These are phyloP conservation scores for Myzus persicae DNA, from an alignment of 1,140 invertebrate genomes.

Conservation along the genomic window DNA sequence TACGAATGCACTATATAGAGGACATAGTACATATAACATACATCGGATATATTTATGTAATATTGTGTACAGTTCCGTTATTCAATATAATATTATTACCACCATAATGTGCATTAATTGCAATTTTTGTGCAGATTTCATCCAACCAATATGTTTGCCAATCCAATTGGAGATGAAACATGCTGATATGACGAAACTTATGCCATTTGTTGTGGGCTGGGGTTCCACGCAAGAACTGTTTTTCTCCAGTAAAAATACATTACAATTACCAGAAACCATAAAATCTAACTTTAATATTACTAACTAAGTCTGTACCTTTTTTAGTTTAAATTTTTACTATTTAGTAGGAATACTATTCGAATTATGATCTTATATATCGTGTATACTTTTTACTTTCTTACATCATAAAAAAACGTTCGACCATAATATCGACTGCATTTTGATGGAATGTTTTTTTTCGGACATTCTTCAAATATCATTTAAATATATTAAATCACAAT, in stretches of 20 bases:
- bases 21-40: too few species aligned
- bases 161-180: slow-evolving; percentile 66
- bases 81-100: too few species aligned
- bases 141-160: slow-evolving; percentile 82
- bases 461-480: background rate
- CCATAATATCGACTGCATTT: background rate
- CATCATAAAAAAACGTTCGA: background rate
- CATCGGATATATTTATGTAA: too few species aligned
- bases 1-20: too few species aligned
- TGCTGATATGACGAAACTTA: slow-evolving; percentile 66
- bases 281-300: background rate
- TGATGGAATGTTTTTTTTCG: too few species aligned
- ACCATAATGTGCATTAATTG: background rate
- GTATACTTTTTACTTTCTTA: background rate
- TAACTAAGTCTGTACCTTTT: too few species aligned
- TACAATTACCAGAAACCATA: background rate
- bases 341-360: background rate
- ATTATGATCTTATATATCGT: background rate
- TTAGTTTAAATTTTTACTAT: background rate
- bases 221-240: slow-evolving; percentile 67
- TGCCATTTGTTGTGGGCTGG: slow-evolving; percentile 80
- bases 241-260: background rate
- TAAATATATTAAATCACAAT: background rate
- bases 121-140: slow-evolving; percentile 67
- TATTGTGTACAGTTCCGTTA: too few species aligned